A percentile compares a stretch with the other conserved stretches of the same genome.
Evolutionary conservation across 2,797 vertebrate genomes (phyloP).

Genomic region (Aythya fuligula): DNA sequence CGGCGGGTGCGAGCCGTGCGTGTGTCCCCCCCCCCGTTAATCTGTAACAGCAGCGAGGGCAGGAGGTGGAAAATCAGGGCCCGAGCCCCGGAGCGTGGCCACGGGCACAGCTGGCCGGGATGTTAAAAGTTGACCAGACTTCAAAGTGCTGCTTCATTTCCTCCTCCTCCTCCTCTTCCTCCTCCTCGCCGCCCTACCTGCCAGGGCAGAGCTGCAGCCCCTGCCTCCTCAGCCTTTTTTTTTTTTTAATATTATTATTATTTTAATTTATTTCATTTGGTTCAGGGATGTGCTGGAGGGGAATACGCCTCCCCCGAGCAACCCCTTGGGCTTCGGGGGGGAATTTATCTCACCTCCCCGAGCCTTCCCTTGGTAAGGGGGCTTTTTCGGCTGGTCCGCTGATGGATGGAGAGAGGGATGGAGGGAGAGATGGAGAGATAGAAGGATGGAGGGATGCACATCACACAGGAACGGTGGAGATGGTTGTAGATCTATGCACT

Average conservation of each 20-base stretch:
- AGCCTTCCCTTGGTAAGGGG: too few relatives aligned
- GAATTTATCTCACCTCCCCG: background rate
- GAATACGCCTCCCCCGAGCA: background rate
- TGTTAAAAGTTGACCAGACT: slow-evolving; percentile 80
- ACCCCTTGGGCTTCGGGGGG: fast-evolving
- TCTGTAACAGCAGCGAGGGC: slow-evolving; percentile 78
- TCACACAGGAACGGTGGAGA: background rate
- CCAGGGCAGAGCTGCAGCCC: background rate
- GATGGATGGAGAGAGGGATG: too few relatives aligned
- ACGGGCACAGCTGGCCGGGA: slow-evolving; percentile 78
- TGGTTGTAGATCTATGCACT: fast-evolving
- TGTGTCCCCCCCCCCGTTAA: slow-evolving; percentile 70
- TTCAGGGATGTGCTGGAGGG: background rate
- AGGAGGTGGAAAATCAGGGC: slow-evolving; percentile 84
- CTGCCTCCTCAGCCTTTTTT: background rate
- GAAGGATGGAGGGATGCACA: background rate
- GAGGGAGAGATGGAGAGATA: background rate
- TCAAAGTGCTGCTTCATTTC: slow-evolving; percentile 73
- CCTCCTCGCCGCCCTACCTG: too few relatives aligned
- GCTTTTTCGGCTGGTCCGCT: background rate
- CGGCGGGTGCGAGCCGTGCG: background rate
- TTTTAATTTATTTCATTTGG: fast-evolving
- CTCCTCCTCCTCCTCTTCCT: background rate
- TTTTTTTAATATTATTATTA: background rate
- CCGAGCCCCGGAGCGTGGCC: slow-evolving; percentile 52